These are phyloP conservation scores for Fragum sueziense DNA, from an alignment of 2,888 invertebrate species.

Conservation along the genomic window DNA sequence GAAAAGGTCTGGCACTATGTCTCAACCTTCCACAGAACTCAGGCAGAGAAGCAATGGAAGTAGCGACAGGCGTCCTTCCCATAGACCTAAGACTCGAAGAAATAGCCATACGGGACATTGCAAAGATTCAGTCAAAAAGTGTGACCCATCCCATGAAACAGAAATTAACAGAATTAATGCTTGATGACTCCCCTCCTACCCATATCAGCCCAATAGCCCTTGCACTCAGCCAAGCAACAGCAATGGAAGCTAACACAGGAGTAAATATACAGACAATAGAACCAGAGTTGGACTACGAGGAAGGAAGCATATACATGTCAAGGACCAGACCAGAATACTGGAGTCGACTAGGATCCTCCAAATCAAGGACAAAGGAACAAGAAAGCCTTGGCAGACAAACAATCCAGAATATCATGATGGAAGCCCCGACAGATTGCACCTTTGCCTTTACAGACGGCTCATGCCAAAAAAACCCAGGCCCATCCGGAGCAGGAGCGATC, in stretches of 20 bases:
- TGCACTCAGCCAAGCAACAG: background rate
- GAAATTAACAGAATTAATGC: background rate
- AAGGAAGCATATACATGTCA: background rate
- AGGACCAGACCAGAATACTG: too few species aligned
- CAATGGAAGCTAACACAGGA: background rate
- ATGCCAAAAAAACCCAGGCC: too few species aligned
- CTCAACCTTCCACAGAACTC: slow-evolving; percentile 13
- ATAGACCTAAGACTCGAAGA: slow-evolving; percentile 15
- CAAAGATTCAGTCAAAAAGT: slow-evolving; percentile 12
- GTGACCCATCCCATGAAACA: background rate
- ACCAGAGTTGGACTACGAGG: slow-evolving; percentile 2
- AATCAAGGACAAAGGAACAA: too few species aligned
- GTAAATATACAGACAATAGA: background rate
- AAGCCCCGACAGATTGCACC: too few species aligned
- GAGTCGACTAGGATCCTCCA: too few species aligned
- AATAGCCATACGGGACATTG: slow-evolving; percentile 17
- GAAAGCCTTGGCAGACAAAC: background rate
- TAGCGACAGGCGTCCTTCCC: slow-evolving; percentile 15
- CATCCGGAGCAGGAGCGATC: too few species aligned
- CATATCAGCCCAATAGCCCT: background rate
- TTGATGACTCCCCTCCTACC: too few species aligned
- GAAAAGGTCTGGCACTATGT: slow-evolving; percentile 24
- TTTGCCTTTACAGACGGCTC: too few species aligned
- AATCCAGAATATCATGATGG: background rate
- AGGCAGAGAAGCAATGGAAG: slow-evolving; percentile 28